These are phyloP conservation scores for Drosophila demipolita DNA, from an alignment of 2,888 invertebrate species.

Conservation along the genomic window DNA sequence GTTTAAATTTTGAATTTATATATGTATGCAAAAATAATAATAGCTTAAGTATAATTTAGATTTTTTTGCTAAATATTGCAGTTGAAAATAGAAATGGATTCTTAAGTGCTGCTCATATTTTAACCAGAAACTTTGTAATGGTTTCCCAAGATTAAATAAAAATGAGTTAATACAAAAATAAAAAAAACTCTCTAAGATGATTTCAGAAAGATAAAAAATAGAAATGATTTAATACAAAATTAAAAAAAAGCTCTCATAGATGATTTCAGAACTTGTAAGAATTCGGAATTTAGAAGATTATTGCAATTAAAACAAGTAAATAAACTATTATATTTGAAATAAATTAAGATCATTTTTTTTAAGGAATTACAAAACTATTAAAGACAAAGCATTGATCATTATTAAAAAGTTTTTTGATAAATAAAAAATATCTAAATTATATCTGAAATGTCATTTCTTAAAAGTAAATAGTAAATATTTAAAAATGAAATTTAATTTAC, in stretches of 20 bases:
- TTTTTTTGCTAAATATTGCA: not conserved
- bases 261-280: no score
- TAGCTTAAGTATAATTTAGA: not conserved
- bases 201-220: not conserved
- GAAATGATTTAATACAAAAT: no score
- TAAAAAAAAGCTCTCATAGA: no score
- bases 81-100: no score
- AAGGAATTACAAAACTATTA: not conserved
- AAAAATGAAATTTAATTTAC: not conserved
- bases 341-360: not conserved
- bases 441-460: not conserved
- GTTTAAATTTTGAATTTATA: not conserved
- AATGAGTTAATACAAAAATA: no score
- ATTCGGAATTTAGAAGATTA: no score
- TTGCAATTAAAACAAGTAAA: not conserved
- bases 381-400: not conserved
- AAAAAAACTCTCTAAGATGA: no score
- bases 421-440: not conserved
- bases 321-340: not conserved
- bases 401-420: not conserved
- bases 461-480: not conserved
- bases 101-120: not conserved
- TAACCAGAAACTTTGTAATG: not conserved
- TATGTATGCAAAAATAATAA: not conserved
- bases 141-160: not conserved